Percentiles rank a stretch among this genome's conserved stretches.
These are phyloP conservation scores for Sinocyclocheilus grahami DNA, from an alignment of 2,113 vertebrate species.

Conservation along the genomic window DNA sequence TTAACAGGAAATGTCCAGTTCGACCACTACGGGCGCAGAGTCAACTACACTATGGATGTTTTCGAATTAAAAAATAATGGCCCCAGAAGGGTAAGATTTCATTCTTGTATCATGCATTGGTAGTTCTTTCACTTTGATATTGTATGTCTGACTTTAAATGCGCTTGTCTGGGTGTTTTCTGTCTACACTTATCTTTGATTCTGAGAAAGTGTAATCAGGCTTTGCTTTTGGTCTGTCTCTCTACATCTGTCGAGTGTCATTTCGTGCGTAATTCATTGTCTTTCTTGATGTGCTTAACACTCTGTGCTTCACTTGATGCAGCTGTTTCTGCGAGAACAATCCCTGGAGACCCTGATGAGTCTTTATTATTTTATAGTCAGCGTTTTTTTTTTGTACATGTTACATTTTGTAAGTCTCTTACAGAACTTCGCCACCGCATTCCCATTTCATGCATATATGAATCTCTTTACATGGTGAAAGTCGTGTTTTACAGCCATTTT, in stretches of 20 bases:
- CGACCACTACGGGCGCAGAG: slow-evolving; percentile 95
- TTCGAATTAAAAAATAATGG: slow-evolving; percentile 96
- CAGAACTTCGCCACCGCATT: neutral
- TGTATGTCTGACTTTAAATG: neutral
- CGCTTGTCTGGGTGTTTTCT: neutral
- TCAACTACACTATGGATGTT: slow-evolving; percentile 98
- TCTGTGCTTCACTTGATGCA: slow-evolving; percentile 38
- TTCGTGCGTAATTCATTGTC: slow-evolving; percentile 19
- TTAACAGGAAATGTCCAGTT: slow-evolving; percentile 98
- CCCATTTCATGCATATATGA: slow-evolving; percentile 33
- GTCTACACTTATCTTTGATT: slow-evolving; percentile 41
- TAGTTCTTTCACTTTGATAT: neutral
- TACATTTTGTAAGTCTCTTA: slow-evolving; percentile 9
- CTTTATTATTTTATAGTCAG: slow-evolving; percentile 33
- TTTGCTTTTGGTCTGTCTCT: slow-evolving; percentile 38
- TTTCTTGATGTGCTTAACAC: slow-evolving; percentile 41
- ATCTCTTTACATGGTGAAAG: slow-evolving; percentile 26
- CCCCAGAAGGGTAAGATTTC: slow-evolving; percentile 84
- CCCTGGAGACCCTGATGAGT: slow-evolving; percentile 12
- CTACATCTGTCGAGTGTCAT: slow-evolving; percentile 45
- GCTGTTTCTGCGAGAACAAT: slow-evolving; percentile 47
- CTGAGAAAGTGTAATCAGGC: slow-evolving; percentile 15
- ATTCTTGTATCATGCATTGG: neutral
- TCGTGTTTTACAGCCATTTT: slow-evolving; percentile 12
- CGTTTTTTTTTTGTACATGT: slow-evolving; percentile 11